phyloP scores from a whole-genome alignment of 2,113 vertebrate genomes.

The Bos taurus region DNA sequence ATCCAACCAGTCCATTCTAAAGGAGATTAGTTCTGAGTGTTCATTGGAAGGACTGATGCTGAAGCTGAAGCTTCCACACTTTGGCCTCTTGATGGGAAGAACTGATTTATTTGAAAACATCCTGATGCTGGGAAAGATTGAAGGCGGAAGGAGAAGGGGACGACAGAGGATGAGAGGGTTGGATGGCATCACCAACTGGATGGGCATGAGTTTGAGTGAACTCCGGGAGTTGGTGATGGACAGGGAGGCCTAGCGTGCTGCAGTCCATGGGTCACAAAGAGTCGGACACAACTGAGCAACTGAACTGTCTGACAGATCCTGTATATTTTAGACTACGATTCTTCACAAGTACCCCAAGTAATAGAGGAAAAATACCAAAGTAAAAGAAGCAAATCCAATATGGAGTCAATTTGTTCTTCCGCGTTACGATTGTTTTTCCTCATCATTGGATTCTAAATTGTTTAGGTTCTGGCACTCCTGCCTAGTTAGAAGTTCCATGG shows the following conservation, averaged over 20 bases:
- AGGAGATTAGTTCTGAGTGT: background rate
- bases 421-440: no score
- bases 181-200: background rate
- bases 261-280: background rate
- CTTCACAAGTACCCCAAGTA: background rate
- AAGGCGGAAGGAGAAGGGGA: background rate
- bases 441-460: background rate
- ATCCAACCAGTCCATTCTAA: no score
- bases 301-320: background rate
- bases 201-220: background rate
- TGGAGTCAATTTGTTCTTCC: background rate
- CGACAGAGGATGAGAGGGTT: background rate
- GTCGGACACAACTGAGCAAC: accelerated
- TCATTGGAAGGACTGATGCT: background rate
- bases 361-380: background rate
- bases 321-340: background rate
- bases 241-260: background rate
- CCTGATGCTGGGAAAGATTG: background rate
- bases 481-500: background rate
- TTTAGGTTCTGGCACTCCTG: background rate
- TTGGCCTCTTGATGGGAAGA: background rate
- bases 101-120: background rate
- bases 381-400: background rate
- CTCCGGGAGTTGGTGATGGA: background rate
- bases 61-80: background rate